phyloP scores from a whole-genome alignment of 1,140 invertebrate species.

The Solen grandis region DNA sequence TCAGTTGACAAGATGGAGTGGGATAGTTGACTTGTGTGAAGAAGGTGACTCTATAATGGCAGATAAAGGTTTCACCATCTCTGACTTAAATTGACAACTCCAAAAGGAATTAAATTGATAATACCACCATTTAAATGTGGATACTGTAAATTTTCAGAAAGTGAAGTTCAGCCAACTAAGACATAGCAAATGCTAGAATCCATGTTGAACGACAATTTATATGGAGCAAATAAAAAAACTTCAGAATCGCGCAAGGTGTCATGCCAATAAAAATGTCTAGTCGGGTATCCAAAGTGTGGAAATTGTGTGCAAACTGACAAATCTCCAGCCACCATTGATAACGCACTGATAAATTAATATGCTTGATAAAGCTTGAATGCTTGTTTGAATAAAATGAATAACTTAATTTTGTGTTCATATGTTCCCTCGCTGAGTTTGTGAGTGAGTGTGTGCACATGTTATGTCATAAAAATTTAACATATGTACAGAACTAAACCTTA shows the following conservation, averaged over 20 bases:
- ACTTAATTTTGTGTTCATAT: not conserved
- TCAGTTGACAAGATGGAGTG: slow-evolving; percentile 24
- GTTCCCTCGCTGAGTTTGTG: not conserved
- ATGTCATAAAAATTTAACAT: not conserved
- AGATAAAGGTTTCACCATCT: slow-evolving; percentile 33
- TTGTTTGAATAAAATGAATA: not conserved
- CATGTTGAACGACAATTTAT: slow-evolving; percentile 36
- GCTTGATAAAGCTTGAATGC: not conserved
- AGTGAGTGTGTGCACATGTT: not conserved
- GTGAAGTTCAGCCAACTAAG: slow-evolving; percentile 13
- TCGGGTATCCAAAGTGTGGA: slow-evolving; percentile 1
- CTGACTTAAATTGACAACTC: slow-evolving; percentile 16
- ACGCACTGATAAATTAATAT: not conserved
- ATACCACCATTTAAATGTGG: slow-evolving; percentile 31
- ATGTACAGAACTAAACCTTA: not conserved
- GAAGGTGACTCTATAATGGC: slow-evolving; percentile 37
- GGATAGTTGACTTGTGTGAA: slow-evolving; percentile 31
- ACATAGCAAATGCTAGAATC: slow-evolving; percentile 23
- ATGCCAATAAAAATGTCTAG: slow-evolving; percentile 21
- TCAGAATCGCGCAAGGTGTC: slow-evolving; percentile 17
- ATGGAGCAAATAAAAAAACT: slow-evolving; percentile 40
- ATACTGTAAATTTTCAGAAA: not conserved
- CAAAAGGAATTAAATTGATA: slow-evolving; percentile 18
- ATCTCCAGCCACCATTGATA: slow-evolving; percentile 8
- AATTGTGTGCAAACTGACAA: slow-evolving; percentile 11